Base-by-base conservation (phyloP, 1,140 invertebrate genomes). In the Nephotettix cincticeps region DNA sequence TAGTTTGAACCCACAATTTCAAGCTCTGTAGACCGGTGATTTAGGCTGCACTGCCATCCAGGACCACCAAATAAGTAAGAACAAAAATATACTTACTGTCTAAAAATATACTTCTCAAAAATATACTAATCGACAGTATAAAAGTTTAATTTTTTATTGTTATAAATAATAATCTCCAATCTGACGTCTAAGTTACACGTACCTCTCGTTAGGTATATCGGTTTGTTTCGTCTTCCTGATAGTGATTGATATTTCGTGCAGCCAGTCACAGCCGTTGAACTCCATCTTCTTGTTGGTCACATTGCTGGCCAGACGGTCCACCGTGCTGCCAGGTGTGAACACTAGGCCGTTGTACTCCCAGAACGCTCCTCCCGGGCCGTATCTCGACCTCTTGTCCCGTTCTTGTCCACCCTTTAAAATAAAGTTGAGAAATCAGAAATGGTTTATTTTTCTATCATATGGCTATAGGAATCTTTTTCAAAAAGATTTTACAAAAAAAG, bases 181-280 rank as follows among this genome's bases (percentile, higher is more conserved):
- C 40, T 43, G 40, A 43, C 9, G 9, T 43, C 9, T 9, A 70
- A 40, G 36, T 40, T 6, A 40, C 17, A 40, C 17, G 36, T 40
- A 84, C 83, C 90, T 88, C 77, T 94, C 93, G 80, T 92, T 88
- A 0, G 86, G 85, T 71, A 93, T 85, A 54, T 86, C 85, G 0
- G 89, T 89, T 56, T 83, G 83, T 77, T 91, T 90, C 43, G 88
- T 86, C 68, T 87, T 89, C 21, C 92, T 84, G 11, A 97, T 88
- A 0, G 93, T 94, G 58, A 97, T 89, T 6, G 94, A 96, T 32
- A 97, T 87, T 83, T 97, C 95, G 77, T 96, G 92, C 58, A 97
- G 84, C 88, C 92, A 94, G 81, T 97, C 94, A 83, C 94, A 96
- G 28, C 94, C 84, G 74, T 81, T 79, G 23, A 74, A 75, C 73